Evolutionary conservation across 2,888 invertebrate species (phyloP), one percentile per base, ranked within the genome.

Genomic region (Thymelicus acteon): DNA sequence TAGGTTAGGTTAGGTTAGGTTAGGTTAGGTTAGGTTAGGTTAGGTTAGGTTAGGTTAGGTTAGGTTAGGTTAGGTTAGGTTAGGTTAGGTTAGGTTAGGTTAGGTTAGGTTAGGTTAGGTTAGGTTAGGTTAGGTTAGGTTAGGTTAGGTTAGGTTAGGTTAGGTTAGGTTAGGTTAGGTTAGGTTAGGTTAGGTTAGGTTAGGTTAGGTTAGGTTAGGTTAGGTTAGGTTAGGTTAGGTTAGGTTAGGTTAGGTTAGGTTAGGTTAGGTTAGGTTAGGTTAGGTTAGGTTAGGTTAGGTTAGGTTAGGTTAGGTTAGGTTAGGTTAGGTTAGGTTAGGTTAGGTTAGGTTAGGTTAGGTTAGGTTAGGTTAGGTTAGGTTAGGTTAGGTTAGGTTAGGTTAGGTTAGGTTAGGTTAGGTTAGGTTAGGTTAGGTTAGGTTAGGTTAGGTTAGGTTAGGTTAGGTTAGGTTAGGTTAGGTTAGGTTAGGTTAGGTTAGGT

Each of bases 391-490:
- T 63, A 63, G 72, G 73, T 72, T 70, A 72, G 73, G 73, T 73
- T 73, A 73, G 73, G 74, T 72, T 72, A 76, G 73, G 73, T 72
- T 72, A 73, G 72, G n/a, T n/a, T n/a, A n/a, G n/a, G n/a, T n/a
- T n/a, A n/a, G n/a, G n/a, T n/a, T n/a, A 74, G 67, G 58, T 54
- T n/a, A n/a, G n/a, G n/a, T n/a, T n/a, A n/a, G n/a, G n/a, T n/a
- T n/a, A n/a, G n/a, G n/a, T n/a, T n/a, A n/a, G n/a, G n/a, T n/a
- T n/a, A n/a, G n/a, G n/a, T n/a, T n/a, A n/a, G n/a, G n/a, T n/a
- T n/a, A n/a, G n/a, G n/a, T n/a, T n/a, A n/a, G n/a, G n/a, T n/a
- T n/a, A n/a, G n/a, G n/a, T n/a, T n/a, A n/a, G n/a, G n/a, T n/a
- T n/a, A n/a, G n/a, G n/a, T n/a, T n/a, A n/a, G n/a, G n/a, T n/a